Base-by-base conservation (phyloP, 2,797 vertebrate genomes). In the Sebastolobus altivelis region DNA sequence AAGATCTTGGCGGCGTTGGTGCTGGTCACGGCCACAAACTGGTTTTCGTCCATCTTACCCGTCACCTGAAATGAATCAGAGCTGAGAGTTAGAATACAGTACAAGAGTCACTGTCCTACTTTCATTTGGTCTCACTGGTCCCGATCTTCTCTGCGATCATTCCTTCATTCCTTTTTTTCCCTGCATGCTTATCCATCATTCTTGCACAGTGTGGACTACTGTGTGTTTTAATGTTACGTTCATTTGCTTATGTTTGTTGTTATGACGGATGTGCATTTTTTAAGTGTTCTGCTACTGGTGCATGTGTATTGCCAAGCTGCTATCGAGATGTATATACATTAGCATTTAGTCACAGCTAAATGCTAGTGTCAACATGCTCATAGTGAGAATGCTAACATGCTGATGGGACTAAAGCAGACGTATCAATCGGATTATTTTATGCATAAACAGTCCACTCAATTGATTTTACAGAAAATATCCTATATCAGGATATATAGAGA, bases 31-130 rank as follows among this genome's bases (percentile, higher is more conserved):
- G 97, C 97, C 18, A 99, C 98, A 92, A 99, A 99, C 93, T 99
- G 98, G 95, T 99, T 99, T 93, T 99, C 99, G 0, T 99, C 99
- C 99, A 99, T 99, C 90, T 99, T 99, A 7, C 99, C 99, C 13
- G 98, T 97, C 80, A 99, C 98, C 99, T 99, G 86, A 29, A 70
- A 74, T 0, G 2, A 81, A 49, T 49, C 60, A 70, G 27, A 85
- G 67, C 38, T 4, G 33, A 79, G 65, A 22, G 40, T 84, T n/a
- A 87, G 75, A 59, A n/a, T 1, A 25, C 25, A 35, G 25, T 4
- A 16, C 5, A 66, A 9, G 5, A 5, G 0, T 20, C 3, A 3
- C 13, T 38, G 20, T 67, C n/a, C 13, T 14, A 12, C 27, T 62
- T 63, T 46, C 0, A 18, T 37, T 20, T 3, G 2, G 10, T 38